Evolutionary conservation across 1,140 invertebrate species (phyloP).

Genomic region (Mercenaria mercenaria): DNA sequence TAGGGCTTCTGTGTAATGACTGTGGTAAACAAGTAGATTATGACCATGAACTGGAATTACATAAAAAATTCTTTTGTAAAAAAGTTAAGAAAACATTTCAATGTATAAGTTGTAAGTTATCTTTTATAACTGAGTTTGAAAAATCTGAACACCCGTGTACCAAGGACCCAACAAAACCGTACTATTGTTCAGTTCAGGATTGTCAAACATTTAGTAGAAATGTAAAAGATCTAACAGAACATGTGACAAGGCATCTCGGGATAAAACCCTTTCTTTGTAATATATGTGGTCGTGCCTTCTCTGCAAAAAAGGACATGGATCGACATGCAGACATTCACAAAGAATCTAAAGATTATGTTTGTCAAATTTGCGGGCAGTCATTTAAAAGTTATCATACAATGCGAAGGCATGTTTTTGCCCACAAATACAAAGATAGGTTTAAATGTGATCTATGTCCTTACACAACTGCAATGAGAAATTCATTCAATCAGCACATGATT

Average conservation of each 20-base stretch:
- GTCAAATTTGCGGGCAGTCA: slow-evolving; percentile 2
- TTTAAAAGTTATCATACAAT: slow-evolving; percentile 31
- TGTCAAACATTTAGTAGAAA: slow-evolving; percentile 23
- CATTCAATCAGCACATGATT: slow-evolving; percentile 43
- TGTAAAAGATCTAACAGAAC: slow-evolving; percentile 50
- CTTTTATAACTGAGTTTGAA: slow-evolving; percentile 9
- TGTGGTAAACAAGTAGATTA: slow-evolving; percentile 50
- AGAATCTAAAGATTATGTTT: slow-evolving; percentile 36
- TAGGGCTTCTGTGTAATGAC: slow-evolving; percentile 24
- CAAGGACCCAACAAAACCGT: slow-evolving; percentile 28
- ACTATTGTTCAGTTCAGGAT: slow-evolving; percentile 14
- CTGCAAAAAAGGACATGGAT: slow-evolving; percentile 55
- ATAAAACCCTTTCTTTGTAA: slow-evolving; percentile 58
- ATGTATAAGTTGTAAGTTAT: not conserved
- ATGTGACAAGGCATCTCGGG: slow-evolving; percentile 48
- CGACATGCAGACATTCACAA: slow-evolving; percentile 41
- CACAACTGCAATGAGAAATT: slow-evolving; percentile 19
- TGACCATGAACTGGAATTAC: slow-evolving; percentile 41
- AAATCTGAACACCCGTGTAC: slow-evolving; percentile 36
- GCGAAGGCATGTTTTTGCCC: slow-evolving; percentile 27
- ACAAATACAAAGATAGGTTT: slow-evolving; percentile 41
- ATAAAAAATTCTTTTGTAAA: slow-evolving; percentile 37
- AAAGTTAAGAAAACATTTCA: slow-evolving; percentile 22
- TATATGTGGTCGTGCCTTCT: slow-evolving; percentile 44
- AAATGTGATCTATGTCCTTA: slow-evolving; percentile 42